Percentiles rank a stretch among this genome's conserved stretches.
These are phyloP conservation scores for Cossypha polioptera DNA, from an alignment of 2,797 vertebrate species.

Conservation along the genomic window DNA sequence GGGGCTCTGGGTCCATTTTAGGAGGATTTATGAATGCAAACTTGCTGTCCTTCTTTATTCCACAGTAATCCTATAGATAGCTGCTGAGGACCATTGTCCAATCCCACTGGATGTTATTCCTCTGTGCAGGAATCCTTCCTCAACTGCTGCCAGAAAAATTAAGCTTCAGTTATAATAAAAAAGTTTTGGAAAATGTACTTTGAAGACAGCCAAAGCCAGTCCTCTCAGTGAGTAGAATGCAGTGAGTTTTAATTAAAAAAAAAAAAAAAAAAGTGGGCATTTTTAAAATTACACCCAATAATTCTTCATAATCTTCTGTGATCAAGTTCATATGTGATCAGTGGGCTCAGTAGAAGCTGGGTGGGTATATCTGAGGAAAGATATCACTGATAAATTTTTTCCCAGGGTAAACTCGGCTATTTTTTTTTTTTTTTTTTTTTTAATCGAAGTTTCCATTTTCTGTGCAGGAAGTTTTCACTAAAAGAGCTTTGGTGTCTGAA, in stretches of 20 bases:
- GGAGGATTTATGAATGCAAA: not conserved
- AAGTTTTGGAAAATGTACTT: not conserved
- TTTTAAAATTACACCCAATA: not conserved
- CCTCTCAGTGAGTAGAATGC: not conserved
- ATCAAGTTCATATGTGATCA: not conserved
- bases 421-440: not conserved
- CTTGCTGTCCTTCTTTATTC: not conserved
- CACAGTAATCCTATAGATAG: not conserved
- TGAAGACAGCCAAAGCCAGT: not conserved
- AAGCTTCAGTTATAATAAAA: not conserved
- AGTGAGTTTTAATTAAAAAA: not conserved
- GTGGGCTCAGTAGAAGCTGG: not conserved
- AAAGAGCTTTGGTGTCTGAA: not conserved
- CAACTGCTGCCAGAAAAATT: not conserved
- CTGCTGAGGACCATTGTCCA: not conserved
- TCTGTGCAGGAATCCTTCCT: not conserved
- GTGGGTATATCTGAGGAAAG: not conserved
- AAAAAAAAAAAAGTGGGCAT: not conserved
- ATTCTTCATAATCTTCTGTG: not conserved
- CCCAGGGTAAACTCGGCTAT: not conserved
- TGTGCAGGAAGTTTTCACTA: constrained; percentile 6
- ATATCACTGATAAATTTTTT: not conserved
- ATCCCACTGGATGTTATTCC: not conserved
- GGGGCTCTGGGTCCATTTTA: not conserved
- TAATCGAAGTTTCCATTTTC: constrained; percentile 31